Evolutionary conservation across 2,113 vertebrate genomes (phyloP).

Genomic region (Vimba vimba): DNA sequence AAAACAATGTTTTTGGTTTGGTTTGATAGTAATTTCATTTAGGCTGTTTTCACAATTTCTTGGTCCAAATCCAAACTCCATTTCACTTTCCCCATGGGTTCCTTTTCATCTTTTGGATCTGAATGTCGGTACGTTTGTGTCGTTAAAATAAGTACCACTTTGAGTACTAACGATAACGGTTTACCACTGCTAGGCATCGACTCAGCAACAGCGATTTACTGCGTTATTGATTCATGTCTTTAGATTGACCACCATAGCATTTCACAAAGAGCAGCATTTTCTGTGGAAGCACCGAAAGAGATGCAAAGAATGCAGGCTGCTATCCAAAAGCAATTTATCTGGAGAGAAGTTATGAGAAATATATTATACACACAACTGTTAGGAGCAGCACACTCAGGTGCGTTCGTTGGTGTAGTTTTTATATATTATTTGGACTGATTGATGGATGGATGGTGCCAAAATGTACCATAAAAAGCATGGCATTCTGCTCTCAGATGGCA

Average conservation of each 20-base stretch:
- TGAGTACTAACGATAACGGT: not conserved
- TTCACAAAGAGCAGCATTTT: not conserved
- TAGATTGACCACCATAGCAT: not conserved
- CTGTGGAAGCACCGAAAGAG: not conserved
- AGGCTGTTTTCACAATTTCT: not conserved
- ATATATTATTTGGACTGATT: too few species aligned
- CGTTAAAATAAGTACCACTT: not conserved
- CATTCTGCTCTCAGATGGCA: constrained; percentile 13
- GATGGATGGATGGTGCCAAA: too few species aligned
- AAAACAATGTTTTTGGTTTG: not conserved
- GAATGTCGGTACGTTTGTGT: not conserved
- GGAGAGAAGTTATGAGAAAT: not conserved
- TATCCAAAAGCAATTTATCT: not conserved
- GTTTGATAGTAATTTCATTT: not conserved
- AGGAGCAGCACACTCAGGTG: too few species aligned
- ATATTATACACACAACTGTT: too few species aligned
- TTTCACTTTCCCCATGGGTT: not conserved
- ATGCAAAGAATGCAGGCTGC: not conserved
- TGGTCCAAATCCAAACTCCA: not conserved
- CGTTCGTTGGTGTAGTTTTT: too few species aligned
- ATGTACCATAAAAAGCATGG: not conserved
- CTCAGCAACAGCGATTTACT: not conserved
- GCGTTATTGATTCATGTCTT: not conserved
- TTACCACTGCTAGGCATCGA: not conserved
- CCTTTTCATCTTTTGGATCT: not conserved